These are phyloP conservation scores for Meghimatium bilineatum DNA, from an alignment of 2,888 invertebrate species.

Conservation along the genomic window DNA sequence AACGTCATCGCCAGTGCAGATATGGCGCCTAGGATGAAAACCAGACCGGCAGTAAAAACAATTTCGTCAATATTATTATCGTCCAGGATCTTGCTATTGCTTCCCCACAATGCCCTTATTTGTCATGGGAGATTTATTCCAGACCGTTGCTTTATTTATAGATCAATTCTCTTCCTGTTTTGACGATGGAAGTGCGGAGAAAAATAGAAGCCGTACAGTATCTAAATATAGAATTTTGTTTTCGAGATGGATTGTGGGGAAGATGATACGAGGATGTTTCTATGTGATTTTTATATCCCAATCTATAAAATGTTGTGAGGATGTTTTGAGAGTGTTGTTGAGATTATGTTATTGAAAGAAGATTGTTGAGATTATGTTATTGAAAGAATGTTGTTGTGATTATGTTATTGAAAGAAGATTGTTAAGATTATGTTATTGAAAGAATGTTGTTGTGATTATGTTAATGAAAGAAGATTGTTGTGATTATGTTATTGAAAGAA, in stretches of 20 bases:
- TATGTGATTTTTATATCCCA: too few species aligned
- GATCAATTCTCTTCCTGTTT: neutral
- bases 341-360: too few species aligned
- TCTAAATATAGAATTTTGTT: neutral
- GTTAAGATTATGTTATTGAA: too few species aligned
- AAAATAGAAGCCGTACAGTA: neutral
- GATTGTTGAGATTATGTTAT: too few species aligned
- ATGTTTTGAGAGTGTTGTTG: too few species aligned
- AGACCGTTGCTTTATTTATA: neutral
- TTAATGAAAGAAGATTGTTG: too few species aligned
- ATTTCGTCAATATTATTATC: slow-evolving; percentile 37
- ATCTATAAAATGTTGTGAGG: too few species aligned
- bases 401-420: too few species aligned
- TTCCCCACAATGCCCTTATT: neutral
- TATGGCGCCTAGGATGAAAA: slow-evolving; percentile 21
- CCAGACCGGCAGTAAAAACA: slow-evolving; percentile 40
- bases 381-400: too few species aligned
- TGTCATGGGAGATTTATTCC: slow-evolving; percentile 27
- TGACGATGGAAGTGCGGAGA: neutral
- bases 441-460: too few species aligned
- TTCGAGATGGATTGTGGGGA: neutral
- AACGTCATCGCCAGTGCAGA: slow-evolving; percentile 39
- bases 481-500: too few species aligned
- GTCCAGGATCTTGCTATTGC: neutral
- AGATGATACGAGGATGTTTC: too few species aligned